phyloP scores from a whole-genome alignment of 1,140 invertebrate species.

The Anoplolepis gracilipes region DNA sequence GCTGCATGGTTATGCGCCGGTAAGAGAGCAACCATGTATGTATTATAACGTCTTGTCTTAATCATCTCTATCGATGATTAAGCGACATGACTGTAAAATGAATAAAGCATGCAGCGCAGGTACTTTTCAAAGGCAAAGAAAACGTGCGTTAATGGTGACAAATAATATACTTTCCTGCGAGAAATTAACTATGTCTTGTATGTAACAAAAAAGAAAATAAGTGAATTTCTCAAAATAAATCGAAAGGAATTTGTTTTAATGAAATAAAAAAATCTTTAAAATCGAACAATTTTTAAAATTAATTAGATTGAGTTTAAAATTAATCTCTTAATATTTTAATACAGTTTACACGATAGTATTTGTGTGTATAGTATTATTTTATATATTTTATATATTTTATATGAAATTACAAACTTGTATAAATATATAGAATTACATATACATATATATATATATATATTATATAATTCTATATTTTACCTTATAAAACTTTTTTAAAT shows the following conservation, averaged over 20 bases:
- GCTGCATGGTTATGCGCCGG: neutral
- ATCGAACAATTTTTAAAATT: neutral
- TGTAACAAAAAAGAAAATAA: neutral
- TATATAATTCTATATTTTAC: no score
- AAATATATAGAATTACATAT: no score
- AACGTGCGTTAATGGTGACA: slow-evolving; percentile 20
- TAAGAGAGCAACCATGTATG: slow-evolving; percentile 14
- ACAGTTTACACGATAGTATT: neutral
- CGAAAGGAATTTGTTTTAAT: neutral
- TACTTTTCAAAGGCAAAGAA: slow-evolving; percentile 13
- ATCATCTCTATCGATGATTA: neutral
- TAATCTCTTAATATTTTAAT: neutral
- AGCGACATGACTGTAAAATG: neutral
- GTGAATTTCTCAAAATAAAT: neutral
- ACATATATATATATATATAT: no score
- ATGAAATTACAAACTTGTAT: no score
- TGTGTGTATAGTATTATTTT: no score
- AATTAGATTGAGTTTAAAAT: no score
- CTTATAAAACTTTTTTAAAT: no score
- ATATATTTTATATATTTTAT: no score
- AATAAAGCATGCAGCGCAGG: neutral
- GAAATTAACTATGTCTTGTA: neutral
- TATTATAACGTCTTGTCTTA: neutral
- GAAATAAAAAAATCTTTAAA: neutral
- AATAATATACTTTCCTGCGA: neutral